A percentile compares a stretch with the other conserved stretches of the same genome.
phyloP scores from a whole-genome alignment of 2,113 vertebrate species.

The Oryzias melastigma region DNA sequence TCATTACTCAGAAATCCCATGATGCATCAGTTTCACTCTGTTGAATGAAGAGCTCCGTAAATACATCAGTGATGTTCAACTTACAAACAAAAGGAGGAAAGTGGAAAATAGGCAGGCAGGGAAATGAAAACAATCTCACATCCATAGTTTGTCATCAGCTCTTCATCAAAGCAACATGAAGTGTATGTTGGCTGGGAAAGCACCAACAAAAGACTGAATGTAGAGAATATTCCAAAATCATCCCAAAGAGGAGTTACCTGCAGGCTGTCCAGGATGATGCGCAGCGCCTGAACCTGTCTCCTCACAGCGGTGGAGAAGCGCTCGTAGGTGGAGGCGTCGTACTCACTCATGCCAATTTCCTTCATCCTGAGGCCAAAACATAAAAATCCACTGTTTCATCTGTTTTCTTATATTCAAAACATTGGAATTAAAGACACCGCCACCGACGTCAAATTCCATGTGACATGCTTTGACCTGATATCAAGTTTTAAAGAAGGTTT shows the following conservation, averaged over 20 bases:
- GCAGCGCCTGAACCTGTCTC: conserved; percentile 89
- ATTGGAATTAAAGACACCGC: no score
- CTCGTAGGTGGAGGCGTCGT: conserved; percentile 88
- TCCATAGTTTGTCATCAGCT: conserved; percentile 8
- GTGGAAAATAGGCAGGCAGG: conserved; percentile 27
- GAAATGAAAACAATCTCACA: conserved; percentile 33
- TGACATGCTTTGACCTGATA: no score
- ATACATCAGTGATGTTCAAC: conserved; percentile 1
- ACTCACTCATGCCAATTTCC: conserved; percentile 95
- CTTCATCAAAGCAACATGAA: no score
- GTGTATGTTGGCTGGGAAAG: no score
- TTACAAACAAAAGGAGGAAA: conserved; percentile 57
- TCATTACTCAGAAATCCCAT: no score
- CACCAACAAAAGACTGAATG: no score
- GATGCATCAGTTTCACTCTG: no score
- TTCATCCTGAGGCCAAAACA: conserved; percentile 79
- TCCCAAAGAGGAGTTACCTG: conserved; percentile 77
- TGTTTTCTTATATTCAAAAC: no score
- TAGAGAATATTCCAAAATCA: background rate
- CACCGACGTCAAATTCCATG: no score
- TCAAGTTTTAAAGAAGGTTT: no score
- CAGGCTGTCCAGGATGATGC: conserved; percentile 90
- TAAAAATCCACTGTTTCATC: background rate
- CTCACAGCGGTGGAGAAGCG: conserved; percentile 88
- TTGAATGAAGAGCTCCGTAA: background rate